phyloP scores from a whole-genome alignment of 2,113 vertebrate genomes.

The Xenotilapia longispinis region DNA sequence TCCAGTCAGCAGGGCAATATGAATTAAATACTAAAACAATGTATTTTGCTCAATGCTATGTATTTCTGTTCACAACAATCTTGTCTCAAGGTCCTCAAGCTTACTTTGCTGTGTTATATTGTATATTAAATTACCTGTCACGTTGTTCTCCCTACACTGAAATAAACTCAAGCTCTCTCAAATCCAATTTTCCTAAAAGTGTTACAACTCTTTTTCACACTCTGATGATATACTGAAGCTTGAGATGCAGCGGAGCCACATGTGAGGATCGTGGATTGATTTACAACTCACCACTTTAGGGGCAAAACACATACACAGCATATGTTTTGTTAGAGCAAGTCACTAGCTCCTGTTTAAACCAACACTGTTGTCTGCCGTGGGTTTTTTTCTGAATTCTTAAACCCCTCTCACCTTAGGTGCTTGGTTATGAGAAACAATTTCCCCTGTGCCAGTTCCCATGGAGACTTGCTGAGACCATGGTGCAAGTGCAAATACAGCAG shows the following conservation, averaged over 20 bases:
- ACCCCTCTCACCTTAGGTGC: conserved; percentile 18
- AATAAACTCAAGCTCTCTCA: conserved; percentile 30
- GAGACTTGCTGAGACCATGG: conserved; percentile 31
- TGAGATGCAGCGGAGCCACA: conserved; percentile 13
- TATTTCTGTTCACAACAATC: not conserved
- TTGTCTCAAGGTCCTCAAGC: not conserved
- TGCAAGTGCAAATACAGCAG: conserved; percentile 1
- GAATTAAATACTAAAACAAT: not conserved
- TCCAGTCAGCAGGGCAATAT: not conserved
- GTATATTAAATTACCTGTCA: not conserved
- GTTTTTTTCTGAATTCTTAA: not conserved
- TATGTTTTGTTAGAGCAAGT: not conserved
- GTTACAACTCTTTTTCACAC: conserved; percentile 36
- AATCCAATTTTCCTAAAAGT: conserved; percentile 36
- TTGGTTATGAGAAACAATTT: conserved; percentile 44
- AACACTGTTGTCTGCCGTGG: not conserved
- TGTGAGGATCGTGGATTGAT: conserved; percentile 31
- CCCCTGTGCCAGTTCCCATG: conserved; percentile 55
- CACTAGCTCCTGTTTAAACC: not conserved
- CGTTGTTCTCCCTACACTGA: not conserved
- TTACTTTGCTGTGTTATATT: not conserved
- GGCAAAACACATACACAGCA: not conserved
- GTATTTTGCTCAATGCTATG: not conserved
- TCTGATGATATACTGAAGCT: not conserved
- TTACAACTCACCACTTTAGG: conserved; percentile 15